Conservation (phyloP, 2,113 vertebrate species). For the Dicaeum eximium region DNA sequence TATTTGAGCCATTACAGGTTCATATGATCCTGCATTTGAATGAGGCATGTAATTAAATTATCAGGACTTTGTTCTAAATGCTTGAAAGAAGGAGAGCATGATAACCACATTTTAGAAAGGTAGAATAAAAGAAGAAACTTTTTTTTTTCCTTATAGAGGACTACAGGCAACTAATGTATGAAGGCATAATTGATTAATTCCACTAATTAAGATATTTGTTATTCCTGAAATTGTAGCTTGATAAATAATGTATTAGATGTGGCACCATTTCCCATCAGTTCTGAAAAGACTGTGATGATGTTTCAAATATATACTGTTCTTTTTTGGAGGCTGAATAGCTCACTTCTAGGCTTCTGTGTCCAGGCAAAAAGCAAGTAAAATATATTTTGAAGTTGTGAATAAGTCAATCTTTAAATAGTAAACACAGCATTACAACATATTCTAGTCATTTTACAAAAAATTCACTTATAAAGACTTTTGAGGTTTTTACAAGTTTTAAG, state of each 20-base stretch:
- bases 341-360: not conserved
- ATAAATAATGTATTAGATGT: constrained; percentile 50
- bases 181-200: constrained; percentile 58
- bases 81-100: constrained; percentile 42
- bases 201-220: constrained; percentile 62
- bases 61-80: constrained; percentile 56
- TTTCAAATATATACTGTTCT: not conserved
- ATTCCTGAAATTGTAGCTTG: constrained; percentile 44
- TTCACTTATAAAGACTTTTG: not conserved
- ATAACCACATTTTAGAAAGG: constrained; percentile 55
- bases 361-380: not conserved
- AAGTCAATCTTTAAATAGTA: not conserved
- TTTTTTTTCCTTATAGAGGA: constrained; percentile 5
- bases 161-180: constrained; percentile 32
- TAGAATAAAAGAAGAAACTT: constrained; percentile 39
- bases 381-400: not conserved
- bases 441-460: not conserved
- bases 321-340: constrained; percentile 2
- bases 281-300: not conserved
- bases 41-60: constrained; percentile 65
- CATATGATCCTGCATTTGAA: constrained; percentile 56
- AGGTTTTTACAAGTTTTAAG: not conserved
- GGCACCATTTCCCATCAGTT: not conserved
- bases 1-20: constrained; percentile 64
- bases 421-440: not conserved